Evolutionary conservation across 2,113 vertebrate species (phyloP).

Genomic region (Zosterops hypoxanthus): DNA sequence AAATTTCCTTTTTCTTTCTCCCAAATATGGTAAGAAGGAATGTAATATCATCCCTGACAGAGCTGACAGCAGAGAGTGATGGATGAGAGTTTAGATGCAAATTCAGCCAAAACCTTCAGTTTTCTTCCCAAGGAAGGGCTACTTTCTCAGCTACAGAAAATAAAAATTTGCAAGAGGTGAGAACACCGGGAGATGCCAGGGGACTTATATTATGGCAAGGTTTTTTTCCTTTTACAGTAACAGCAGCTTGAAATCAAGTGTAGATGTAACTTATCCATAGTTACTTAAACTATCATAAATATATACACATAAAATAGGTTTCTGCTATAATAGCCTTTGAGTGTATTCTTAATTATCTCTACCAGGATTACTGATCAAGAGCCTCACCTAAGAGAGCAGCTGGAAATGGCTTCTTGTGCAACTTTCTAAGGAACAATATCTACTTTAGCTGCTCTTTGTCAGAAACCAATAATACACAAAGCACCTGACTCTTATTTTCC

Average conservation of each 20-base stretch:
- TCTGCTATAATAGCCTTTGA: conserved; percentile 33
- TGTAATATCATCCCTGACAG: not conserved
- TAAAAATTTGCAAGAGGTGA: not conserved
- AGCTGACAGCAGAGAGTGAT: not conserved
- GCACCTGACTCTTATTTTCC: not conserved
- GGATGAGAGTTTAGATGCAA: not conserved
- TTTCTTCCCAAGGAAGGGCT: conserved; percentile 12
- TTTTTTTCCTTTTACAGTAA: not conserved
- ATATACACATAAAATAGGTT: not conserved
- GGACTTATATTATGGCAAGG: not conserved
- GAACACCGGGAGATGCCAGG: not conserved
- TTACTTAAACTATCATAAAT: conserved; percentile 6
- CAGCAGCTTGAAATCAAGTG: conserved; percentile 39
- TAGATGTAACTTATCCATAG: conserved; percentile 22
- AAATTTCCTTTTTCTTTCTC: not conserved
- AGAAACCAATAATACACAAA: not conserved
- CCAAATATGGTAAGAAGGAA: not conserved
- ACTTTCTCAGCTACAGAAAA: not conserved
- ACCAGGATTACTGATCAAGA: conserved; percentile 24
- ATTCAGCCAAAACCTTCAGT: not conserved
- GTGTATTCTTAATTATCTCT: conserved; percentile 17
- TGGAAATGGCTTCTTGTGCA: not conserved
- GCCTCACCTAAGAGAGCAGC: not conserved
- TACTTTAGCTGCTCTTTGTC: not conserved
- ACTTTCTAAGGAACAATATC: not conserved